Conservation (phyloP, 2,113 vertebrate species). For the Agapornis roseicollis region DNA sequence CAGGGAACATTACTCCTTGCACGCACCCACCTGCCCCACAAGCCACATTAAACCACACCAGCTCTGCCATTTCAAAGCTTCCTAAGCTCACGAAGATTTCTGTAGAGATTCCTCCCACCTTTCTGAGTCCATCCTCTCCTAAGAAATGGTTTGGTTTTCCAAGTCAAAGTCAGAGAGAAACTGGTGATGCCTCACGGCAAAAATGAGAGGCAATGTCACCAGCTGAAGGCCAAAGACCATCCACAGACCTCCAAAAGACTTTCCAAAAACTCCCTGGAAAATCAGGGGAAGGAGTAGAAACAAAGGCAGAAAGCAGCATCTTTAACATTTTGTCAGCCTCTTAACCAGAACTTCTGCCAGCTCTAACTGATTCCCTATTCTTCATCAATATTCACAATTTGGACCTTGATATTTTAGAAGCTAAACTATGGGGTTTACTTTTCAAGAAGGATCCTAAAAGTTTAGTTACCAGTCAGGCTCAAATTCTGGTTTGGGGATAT, state of each 20-base stretch:
- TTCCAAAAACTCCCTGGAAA: not conserved
- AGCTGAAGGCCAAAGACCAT: not conserved
- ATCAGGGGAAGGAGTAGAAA: not conserved
- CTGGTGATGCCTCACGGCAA: not conserved
- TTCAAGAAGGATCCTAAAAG: not conserved
- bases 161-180: not conserved
- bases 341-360: not conserved
- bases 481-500: not conserved
- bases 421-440: not conserved
- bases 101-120: not conserved
- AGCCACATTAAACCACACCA: not conserved
- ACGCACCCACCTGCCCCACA: not conserved
- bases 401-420: not conserved
- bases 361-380: not conserved
- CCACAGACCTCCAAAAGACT: not conserved
- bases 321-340: not conserved
- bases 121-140: not conserved
- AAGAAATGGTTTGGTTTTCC: not conserved
- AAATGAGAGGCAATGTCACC: accelerated
- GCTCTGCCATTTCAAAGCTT: not conserved
- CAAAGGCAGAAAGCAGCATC: accelerated
- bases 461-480: not conserved
- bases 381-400: not conserved
- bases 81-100: not conserved
- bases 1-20: not conserved